Conservation (phyloP, 2,797 vertebrate genomes). For the Neosilurus mollespiculum region DNA sequence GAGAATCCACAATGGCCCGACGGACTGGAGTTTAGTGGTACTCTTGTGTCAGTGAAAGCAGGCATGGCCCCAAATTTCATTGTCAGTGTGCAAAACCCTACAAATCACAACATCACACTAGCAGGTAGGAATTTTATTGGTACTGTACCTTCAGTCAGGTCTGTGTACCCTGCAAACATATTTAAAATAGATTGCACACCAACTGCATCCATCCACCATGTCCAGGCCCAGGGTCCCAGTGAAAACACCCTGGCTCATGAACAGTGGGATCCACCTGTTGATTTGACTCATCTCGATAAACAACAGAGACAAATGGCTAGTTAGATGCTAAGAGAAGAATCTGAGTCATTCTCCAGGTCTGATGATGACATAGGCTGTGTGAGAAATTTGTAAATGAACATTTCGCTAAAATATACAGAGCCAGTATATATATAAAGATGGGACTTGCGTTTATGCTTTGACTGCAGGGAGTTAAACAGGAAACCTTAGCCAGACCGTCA, state of each 20-base stretch:
- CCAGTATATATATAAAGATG: no score
- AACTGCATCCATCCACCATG: no score
- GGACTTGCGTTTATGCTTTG: neutral
- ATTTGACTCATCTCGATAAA: neutral
- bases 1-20: conserved; percentile 47
- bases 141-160: conserved; percentile 10
- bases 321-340: neutral
- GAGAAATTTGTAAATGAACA: neutral
- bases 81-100: conserved; percentile 29
- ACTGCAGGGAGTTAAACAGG: neutral
- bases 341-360: neutral
- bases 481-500: neutral
- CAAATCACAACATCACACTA: conserved; percentile 43
- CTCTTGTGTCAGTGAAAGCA: conserved; percentile 25
- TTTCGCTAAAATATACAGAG: neutral
- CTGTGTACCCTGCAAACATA: neutral
- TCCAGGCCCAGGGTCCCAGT: no score
- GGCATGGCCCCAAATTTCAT: conserved; percentile 20
- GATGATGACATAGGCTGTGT: conserved; percentile 24
- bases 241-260: no score
- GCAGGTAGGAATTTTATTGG: conserved; percentile 12
- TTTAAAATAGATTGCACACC: neutral
- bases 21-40: conserved; percentile 48
- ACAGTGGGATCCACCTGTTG: neutral
- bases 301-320: neutral